Percentiles rank a stretch among this genome's conserved stretches.
Evolutionary conservation across 2,888 invertebrate genomes (phyloP).

Genomic region (Sinopyrophorus schimmeli): DNA sequence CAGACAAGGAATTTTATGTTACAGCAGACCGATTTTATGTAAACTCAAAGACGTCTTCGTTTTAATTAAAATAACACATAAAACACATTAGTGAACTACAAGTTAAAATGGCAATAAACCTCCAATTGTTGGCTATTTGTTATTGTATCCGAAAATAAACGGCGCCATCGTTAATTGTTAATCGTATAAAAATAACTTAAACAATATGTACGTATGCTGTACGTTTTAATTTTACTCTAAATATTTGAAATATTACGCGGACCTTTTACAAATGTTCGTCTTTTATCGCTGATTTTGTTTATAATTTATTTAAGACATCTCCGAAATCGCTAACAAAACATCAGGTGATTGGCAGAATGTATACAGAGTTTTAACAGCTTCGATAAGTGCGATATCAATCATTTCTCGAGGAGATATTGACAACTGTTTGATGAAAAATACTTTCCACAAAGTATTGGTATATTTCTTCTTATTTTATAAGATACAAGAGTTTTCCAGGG

Average conservation of each 20-base stretch:
- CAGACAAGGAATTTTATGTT: too few relatives aligned
- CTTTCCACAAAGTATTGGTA: background rate
- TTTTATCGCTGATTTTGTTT: background rate
- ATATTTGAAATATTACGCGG: slow-evolving; percentile 21
- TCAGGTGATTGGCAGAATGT: slow-evolving; percentile 9
- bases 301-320: background rate
- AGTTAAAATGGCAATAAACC: slow-evolving; percentile 27
- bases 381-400: slow-evolving; percentile 12
- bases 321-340: background rate
- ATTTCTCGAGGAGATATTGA: slow-evolving; percentile 6
- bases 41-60: too few relatives aligned
- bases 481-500: background rate
- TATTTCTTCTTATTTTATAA: slow-evolving; percentile 1
- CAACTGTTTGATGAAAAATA: slow-evolving; percentile 2
- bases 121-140: slow-evolving; percentile 35
- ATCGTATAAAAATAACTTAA: slow-evolving; percentile 33
- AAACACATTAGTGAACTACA: slow-evolving; percentile 7
- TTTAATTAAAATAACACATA: background rate
- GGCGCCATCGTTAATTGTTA: slow-evolving; percentile 42
- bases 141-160: slow-evolving; percentile 41
- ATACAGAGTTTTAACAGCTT: background rate
- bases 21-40: too few relatives aligned
- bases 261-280: background rate
- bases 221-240: slow-evolving; percentile 24
- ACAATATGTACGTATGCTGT: slow-evolving; percentile 23